Conservation (phyloP, 2,888 invertebrate genomes). For the Volucella zonaria region DNA sequence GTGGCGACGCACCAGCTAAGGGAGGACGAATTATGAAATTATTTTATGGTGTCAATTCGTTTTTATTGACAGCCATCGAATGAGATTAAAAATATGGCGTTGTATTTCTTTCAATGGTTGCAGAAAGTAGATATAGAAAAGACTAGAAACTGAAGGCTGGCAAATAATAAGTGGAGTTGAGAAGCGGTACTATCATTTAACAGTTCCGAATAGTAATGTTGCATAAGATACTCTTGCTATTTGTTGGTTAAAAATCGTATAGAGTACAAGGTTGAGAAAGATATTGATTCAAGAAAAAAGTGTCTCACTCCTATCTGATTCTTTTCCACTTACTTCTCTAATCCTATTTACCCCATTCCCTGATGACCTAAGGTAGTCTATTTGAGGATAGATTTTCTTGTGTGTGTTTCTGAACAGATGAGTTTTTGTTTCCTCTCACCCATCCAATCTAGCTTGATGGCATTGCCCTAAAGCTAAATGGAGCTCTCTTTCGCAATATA, state of each 20-base stretch:
- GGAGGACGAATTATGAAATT: slow-evolving; percentile 42
- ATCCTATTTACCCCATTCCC: slow-evolving; percentile 37
- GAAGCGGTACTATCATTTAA: too few species aligned
- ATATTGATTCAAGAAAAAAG: background rate
- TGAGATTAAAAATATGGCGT: slow-evolving; percentile 77
- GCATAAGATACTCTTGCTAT: too few species aligned
- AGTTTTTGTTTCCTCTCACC: slow-evolving; percentile 44
- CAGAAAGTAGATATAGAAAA: slow-evolving; percentile 40
- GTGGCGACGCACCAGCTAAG: slow-evolving; percentile 52
- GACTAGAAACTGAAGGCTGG: too few species aligned
- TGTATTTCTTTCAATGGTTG: slow-evolving; percentile 53
- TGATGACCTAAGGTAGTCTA: slow-evolving; percentile 53
- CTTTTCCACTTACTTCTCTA: slow-evolving; percentile 56
- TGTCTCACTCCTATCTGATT: slow-evolving; percentile 39
- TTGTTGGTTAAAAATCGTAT: background rate
- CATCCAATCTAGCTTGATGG: slow-evolving; percentile 57
- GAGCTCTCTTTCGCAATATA: slow-evolving; percentile 34
- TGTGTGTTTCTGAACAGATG: slow-evolving; percentile 57
- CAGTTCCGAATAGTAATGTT: too few species aligned
- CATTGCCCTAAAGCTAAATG: slow-evolving; percentile 58
- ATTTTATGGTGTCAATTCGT: slow-evolving; percentile 76
- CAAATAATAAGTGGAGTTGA: too few species aligned
- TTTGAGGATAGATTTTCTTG: slow-evolving; percentile 43
- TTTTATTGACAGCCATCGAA: slow-evolving; percentile 76
- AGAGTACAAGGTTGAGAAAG: background rate